Percentiles rank a stretch among this genome's conserved stretches.
These are phyloP conservation scores for Centropristis striata DNA, from an alignment of 2,113 vertebrate species.

Conservation along the genomic window DNA sequence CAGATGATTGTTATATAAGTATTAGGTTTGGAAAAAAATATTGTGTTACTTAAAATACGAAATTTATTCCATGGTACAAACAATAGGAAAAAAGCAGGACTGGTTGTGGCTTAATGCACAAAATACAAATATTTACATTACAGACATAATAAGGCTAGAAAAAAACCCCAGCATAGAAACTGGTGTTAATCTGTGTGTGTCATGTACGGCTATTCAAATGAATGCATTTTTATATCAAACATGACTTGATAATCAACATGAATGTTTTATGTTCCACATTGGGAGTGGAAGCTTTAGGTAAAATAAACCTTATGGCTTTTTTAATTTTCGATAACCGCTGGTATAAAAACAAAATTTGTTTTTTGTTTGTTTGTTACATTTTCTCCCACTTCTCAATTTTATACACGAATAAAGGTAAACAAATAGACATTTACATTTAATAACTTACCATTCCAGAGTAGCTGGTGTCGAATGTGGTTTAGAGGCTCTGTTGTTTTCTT, in stretches of 20 bases:
- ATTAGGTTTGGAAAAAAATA: background rate
- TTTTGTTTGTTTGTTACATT: background rate
- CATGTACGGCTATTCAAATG: background rate
- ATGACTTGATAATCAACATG: background rate
- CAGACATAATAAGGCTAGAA: no score
- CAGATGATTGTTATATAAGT: no score
- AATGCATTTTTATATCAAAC: background rate
- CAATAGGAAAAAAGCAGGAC: background rate
- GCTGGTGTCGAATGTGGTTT: slow-evolving; percentile 99
- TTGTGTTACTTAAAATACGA: slow-evolving; percentile 1
- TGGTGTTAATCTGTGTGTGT: background rate
- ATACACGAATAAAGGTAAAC: background rate
- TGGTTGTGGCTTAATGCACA: background rate
- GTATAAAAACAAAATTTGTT: background rate
- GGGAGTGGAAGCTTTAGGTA: background rate
- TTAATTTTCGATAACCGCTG: background rate
- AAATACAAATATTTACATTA: background rate
- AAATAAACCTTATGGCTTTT: background rate
- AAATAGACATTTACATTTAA: background rate
- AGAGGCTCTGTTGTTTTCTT: slow-evolving; percentile 98
- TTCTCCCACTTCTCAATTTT: background rate
- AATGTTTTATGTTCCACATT: background rate
- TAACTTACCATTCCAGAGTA: slow-evolving; percentile 95
- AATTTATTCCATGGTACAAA: no score
- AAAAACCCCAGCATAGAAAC: no score